Percentiles rank a stretch among this genome's conserved stretches.
phyloP scores from a whole-genome alignment of 1,140 invertebrate genomes.

The Dysdera silvatica region DNA sequence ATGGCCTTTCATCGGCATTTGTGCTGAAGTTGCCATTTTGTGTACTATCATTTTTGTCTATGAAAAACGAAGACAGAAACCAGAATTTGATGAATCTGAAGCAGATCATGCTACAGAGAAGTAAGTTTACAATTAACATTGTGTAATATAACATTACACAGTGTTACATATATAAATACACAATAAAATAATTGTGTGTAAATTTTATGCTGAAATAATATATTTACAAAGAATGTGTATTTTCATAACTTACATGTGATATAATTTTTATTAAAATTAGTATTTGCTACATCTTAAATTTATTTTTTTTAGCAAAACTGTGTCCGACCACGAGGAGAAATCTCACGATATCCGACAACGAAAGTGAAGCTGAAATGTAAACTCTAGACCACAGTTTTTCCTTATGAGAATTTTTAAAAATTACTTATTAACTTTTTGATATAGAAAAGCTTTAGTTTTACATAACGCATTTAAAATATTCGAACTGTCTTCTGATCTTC shows the following conservation, averaged over 20 bases:
- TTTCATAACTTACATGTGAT: neutral
- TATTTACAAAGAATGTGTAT: neutral
- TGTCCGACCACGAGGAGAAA: slow-evolving; percentile 22
- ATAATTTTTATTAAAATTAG: neutral
- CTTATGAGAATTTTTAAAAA: neutral
- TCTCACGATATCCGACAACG: slow-evolving; percentile 16
- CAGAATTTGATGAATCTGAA: slow-evolving; percentile 83
- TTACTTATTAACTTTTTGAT: too few species aligned
- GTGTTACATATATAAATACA: neutral
- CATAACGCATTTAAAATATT: too few species aligned
- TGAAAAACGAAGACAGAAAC: slow-evolving; percentile 84
- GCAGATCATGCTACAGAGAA: slow-evolving; percentile 72
- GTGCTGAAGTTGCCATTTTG: slow-evolving; percentile 82
- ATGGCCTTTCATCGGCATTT: slow-evolving; percentile 88
- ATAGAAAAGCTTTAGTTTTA: too few species aligned
- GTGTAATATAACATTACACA: neutral
- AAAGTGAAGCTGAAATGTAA: slow-evolving; percentile 1
- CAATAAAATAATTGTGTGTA: slow-evolving; percentile 30
- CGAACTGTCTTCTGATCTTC: too few species aligned
- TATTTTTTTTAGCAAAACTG: slow-evolving; percentile 15
- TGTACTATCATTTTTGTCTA: slow-evolving; percentile 93
- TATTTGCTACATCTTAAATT: neutral
- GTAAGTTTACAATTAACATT: slow-evolving; percentile 52
- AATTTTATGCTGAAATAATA: neutral
- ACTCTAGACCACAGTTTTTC: slow-evolving; percentile 1